phyloP scores from a whole-genome alignment of 2,797 vertebrate species.

The Peromyscus nudipes region DNA sequence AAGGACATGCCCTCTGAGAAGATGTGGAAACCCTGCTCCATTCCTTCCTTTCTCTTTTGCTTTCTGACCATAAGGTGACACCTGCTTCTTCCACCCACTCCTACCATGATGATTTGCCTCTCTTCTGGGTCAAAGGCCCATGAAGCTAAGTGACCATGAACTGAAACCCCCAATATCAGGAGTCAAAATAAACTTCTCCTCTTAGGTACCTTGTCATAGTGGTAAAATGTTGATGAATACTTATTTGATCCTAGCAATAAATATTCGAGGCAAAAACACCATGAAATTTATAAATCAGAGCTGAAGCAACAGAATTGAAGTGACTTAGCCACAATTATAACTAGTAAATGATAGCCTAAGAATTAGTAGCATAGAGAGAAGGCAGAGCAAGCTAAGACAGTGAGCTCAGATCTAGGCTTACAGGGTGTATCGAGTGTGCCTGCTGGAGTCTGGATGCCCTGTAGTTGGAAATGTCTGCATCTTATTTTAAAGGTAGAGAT shows the following conservation, averaged over 20 bases:
- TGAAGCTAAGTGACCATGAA: neutral
- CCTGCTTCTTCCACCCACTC: neutral
- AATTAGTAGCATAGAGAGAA: neutral
- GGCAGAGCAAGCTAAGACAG: neutral
- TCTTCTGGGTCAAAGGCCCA: neutral
- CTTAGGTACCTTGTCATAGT: neutral
- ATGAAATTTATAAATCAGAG: neutral
- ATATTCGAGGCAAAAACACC: neutral
- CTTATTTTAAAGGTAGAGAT: constrained; percentile 9
- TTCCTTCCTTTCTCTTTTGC: neutral
- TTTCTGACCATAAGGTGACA: neutral
- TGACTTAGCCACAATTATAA: neutral
- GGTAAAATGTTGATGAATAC: neutral
- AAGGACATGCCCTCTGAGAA: neutral
- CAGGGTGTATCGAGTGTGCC: neutral
- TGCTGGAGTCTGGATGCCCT: neutral
- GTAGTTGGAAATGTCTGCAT: neutral
- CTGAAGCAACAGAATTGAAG: neutral
- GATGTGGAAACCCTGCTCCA: neutral
- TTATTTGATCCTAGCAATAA: neutral
- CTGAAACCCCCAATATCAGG: neutral
- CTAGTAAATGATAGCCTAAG: neutral
- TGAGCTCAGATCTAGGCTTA: neutral
- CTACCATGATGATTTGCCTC: neutral
- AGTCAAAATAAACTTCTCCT: neutral